A percentile compares a stretch with the other conserved stretches of the same genome.
Conservation (phyloP, 2,113 vertebrate genomes). For the Centropus bengalensis region DNA sequence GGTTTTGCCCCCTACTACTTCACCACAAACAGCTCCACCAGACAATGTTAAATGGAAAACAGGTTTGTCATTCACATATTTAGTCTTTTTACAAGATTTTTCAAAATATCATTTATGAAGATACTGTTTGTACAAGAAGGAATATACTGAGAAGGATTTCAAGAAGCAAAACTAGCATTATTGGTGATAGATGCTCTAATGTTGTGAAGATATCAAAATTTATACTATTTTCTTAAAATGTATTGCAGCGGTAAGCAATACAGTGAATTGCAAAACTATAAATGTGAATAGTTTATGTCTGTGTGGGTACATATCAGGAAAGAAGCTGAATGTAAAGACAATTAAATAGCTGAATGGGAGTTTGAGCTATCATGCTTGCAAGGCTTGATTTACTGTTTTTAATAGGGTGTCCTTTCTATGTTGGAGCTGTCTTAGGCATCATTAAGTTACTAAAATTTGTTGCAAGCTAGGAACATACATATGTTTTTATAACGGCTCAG, state of each 20-base stretch:
- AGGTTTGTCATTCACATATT: background rate
- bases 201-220: conserved; percentile 41
- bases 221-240: conserved; percentile 61
- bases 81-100: conserved; percentile 8
- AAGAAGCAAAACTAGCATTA: conserved; percentile 59
- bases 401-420: conserved; percentile 64
- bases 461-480: conserved; percentile 34
- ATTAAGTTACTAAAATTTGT: conserved; percentile 51
- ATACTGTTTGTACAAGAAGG: conserved; percentile 5
- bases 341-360: conserved; percentile 56
- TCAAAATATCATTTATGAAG: conserved; percentile 46
- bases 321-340: conserved; percentile 57
- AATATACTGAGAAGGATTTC: conserved; percentile 15
- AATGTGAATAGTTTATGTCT: conserved; percentile 45
- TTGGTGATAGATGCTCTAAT: conserved; percentile 48
- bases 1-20: background rate
- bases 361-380: conserved; percentile 54
- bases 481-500: conserved; percentile 15
- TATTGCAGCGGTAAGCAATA: conserved; percentile 52
- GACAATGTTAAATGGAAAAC: background rate
- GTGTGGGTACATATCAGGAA: background rate
- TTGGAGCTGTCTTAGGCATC: conserved; percentile 34
- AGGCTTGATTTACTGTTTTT: conserved; percentile 79
- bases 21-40: accelerated
- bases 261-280: conserved; percentile 69